Evolutionary conservation across 2,113 vertebrate genomes (phyloP), one percentile per base, ranked within the genome.

Genomic region (Proterorhinus semilunaris): DNA sequence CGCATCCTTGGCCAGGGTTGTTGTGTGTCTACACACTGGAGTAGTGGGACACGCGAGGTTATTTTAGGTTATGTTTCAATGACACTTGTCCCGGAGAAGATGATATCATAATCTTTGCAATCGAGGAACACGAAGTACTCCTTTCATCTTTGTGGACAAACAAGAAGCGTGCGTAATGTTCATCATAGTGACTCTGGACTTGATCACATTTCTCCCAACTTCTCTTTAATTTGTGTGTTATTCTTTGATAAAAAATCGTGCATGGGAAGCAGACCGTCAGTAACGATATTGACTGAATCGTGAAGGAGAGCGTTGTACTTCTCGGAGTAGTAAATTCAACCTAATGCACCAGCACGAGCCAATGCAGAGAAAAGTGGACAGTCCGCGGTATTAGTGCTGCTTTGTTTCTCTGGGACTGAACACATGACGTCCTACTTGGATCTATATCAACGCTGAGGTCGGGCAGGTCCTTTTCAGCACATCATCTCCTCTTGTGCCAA

Each of bases 1-100:
- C 71, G 77, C 88, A 85, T 89, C 83, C 17, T 72, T 71, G 73
- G 3, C 52, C 78, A 0, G 58, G 68, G 72, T 69, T 69, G 79
- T 62, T 46, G 52, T 53, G 61, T n/a, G 4, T 68, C 42, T 61
- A 78, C 16, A 70, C 54, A 45, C 10, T 46, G 69, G 54, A 48
- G 42, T 17, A 48, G 42, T 17, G 6, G 16, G 61, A 68, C 62
- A 3, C 36, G 16, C 71, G 66, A 16, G 58, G 12, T 44, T 7
- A 10, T 15, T 36, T 44, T 8, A 15, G 16, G 15, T 10, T 43
- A 51, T 27, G n/a, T 69, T 12, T 17, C 7, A 49, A 21, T 8
- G 58, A 8, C 10, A 4, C 21, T 15, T 42, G 12, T n/a, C 16
- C 0, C 12, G 48, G 15, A 10, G 15, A 6, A 27, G n/a, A 46